These are phyloP conservation scores for Eristalis arbustorum DNA, from an alignment of 2,888 invertebrate genomes.

Conservation along the genomic window DNA sequence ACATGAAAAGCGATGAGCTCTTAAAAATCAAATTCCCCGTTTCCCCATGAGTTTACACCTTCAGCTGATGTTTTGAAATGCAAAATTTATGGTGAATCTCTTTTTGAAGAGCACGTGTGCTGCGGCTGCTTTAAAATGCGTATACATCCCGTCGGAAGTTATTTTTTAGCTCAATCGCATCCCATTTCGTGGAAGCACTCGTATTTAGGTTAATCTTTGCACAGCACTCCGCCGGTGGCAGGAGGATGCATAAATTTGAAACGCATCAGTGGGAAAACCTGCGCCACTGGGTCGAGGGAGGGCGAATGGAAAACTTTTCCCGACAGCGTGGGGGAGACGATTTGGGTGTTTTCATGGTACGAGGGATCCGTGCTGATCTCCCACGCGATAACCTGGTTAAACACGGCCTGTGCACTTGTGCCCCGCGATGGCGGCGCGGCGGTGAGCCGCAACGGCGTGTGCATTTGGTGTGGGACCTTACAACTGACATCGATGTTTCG, in stretches of 20 bases:
- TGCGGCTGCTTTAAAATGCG: neutral
- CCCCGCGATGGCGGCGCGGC: neutral
- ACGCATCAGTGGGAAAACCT: conserved; percentile 16
- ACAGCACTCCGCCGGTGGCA: conserved; percentile 25
- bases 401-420: neutral
- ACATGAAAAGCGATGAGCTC: neutral
- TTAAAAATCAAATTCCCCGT: neutral
- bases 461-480: neutral
- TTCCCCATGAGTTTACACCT: neutral
- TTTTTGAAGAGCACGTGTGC: neutral
- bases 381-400: conserved; percentile 64
- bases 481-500: neutral
- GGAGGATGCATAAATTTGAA: conserved; percentile 40
- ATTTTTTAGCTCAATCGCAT: neutral
- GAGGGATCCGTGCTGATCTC: conserved; percentile 46
- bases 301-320: neutral
- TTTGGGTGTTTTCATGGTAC: conserved; percentile 11
- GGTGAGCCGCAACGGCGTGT: neutral
- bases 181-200: conserved; percentile 36
- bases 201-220: conserved; percentile 54
- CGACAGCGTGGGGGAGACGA: neutral
- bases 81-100: conserved; percentile 12
- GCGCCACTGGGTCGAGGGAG: neutral
- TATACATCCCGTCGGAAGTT: neutral
- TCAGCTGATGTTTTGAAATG: neutral